phyloP scores from a whole-genome alignment of 2,113 vertebrate species.

The Phyllopteryx taeniolatus region DNA sequence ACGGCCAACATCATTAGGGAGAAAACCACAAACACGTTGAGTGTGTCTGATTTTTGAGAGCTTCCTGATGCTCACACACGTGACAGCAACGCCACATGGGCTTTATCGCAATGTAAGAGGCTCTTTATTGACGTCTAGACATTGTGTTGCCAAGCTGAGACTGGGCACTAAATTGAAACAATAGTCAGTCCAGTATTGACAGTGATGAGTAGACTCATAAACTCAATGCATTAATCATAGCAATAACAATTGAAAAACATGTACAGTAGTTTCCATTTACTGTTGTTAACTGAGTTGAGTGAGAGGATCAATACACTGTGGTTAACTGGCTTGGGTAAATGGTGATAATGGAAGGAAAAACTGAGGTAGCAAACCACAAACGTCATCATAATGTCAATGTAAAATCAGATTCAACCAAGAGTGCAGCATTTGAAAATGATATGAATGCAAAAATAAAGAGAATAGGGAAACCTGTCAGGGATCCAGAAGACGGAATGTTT shows the following conservation, averaged over 20 bases:
- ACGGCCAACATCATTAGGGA: slow-evolving; percentile 2
- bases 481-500: background rate
- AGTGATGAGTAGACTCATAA: background rate
- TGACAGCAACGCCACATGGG: background rate
- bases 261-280: background rate
- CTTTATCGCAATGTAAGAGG: background rate
- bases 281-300: background rate
- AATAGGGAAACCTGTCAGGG: background rate
- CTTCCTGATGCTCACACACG: slow-evolving; percentile 6
- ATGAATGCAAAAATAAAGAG: background rate
- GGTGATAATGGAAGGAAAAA: background rate
- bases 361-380: background rate
- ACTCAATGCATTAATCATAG: background rate
- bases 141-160: slow-evolving; percentile 17
- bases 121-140: slow-evolving; percentile 9
- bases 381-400: background rate
- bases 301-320: background rate
- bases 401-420: background rate
- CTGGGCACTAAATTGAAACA: slow-evolving; percentile 18
- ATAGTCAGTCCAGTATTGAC: background rate
- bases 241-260: background rate
- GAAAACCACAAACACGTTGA: slow-evolving; percentile 7
- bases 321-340: background rate
- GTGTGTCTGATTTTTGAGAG: slow-evolving; percentile 4
- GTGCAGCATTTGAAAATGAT: background rate